These are phyloP conservation scores for Cuculus canorus DNA, from an alignment of 2,797 vertebrate species.

Conservation along the genomic window DNA sequence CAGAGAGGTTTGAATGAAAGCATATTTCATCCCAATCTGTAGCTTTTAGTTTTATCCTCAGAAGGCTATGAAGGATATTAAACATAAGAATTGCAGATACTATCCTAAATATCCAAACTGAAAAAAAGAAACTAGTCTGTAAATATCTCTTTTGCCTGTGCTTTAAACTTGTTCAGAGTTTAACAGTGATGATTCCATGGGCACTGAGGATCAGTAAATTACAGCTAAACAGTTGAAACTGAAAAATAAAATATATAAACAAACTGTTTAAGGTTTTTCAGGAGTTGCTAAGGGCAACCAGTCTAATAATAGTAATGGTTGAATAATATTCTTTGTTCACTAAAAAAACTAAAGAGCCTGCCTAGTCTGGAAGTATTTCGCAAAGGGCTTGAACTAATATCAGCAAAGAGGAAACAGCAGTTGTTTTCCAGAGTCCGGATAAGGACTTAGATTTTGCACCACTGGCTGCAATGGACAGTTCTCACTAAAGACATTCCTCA, in stretches of 20 bases:
- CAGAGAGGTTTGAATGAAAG: background rate
- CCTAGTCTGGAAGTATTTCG: background rate
- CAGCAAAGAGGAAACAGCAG: background rate
- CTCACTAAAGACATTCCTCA: background rate
- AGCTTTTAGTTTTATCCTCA: background rate
- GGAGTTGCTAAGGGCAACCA: background rate
- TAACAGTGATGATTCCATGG: background rate
- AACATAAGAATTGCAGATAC: background rate
- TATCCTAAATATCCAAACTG: background rate
- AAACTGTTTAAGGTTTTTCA: background rate
- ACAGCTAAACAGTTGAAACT: background rate
- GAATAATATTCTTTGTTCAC: background rate
- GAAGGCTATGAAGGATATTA: background rate
- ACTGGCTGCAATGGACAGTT: background rate
- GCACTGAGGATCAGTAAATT: background rate
- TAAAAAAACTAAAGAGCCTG: background rate
- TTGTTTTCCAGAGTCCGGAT: background rate
- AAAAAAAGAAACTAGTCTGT: background rate
- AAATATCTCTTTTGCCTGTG: background rate
- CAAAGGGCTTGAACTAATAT: background rate
- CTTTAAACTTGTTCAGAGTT: background rate
- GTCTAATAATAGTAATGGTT: background rate
- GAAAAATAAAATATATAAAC: background rate
- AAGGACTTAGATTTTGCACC: background rate
- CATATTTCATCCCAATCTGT: background rate